These are phyloP conservation scores for Phyllotreta cruciferae DNA, from an alignment of 2,888 invertebrate genomes.

Conservation along the genomic window DNA sequence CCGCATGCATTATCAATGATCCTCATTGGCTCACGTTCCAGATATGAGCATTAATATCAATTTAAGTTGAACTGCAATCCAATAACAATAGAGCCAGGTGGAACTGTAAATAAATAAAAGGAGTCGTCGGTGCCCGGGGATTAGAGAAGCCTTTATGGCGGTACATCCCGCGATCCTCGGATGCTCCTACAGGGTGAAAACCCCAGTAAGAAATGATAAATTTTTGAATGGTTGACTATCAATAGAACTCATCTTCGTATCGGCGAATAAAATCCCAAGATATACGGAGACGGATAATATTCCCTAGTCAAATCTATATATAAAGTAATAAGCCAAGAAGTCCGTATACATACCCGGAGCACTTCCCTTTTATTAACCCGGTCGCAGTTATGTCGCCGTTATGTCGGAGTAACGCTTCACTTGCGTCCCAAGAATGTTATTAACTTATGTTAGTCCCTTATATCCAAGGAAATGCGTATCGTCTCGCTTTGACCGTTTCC, in stretches of 20 bases:
- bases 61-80: slow-evolving; percentile 32
- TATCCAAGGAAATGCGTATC: slow-evolving; percentile 9
- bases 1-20: slow-evolving; percentile 30
- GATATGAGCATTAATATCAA: slow-evolving; percentile 36
- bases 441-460: slow-evolving; percentile 22
- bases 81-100: slow-evolving; percentile 33
- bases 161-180: too few relatives aligned
- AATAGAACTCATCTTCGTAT: slow-evolving; percentile 20
- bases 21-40: slow-evolving; percentile 25
- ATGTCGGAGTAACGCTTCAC: slow-evolving; percentile 13
- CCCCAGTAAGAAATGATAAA: too few relatives aligned
- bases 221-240: neutral
- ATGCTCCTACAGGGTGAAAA: too few relatives aligned
- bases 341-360: slow-evolving; percentile 10
- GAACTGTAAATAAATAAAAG: slow-evolving; percentile 28
- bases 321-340: slow-evolving; percentile 18
- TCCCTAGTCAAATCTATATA: slow-evolving; percentile 31
- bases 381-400: slow-evolving; percentile 24
- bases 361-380: slow-evolving; percentile 25
- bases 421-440: slow-evolving; percentile 25
- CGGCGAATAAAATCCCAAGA: slow-evolving; percentile 23
- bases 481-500: slow-evolving; percentile 10
- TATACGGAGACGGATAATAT: slow-evolving; percentile 18
- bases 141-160: too few relatives aligned
- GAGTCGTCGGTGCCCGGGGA: neutral